Evolutionary conservation across 2,113 vertebrate genomes (phyloP).

Genomic region (Cnemophilus loriae): DNA sequence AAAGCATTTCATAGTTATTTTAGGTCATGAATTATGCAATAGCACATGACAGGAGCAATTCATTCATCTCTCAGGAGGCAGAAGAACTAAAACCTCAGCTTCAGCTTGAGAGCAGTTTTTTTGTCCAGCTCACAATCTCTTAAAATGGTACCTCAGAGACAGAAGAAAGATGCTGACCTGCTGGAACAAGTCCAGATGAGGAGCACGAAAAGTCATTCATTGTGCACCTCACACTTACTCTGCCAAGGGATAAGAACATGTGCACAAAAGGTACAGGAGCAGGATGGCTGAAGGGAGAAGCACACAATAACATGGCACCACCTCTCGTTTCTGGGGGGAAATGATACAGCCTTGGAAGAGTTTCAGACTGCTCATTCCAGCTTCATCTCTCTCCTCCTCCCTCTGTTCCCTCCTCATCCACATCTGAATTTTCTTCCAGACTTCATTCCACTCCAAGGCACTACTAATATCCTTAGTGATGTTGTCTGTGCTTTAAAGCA

Average conservation of each 20-base stretch:
- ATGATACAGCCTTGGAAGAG: neutral
- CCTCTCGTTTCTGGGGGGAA: neutral
- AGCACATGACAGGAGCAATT: neutral
- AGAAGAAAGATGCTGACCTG: neutral
- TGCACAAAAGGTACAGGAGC: neutral
- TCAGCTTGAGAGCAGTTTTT: neutral
- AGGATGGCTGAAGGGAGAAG: neutral
- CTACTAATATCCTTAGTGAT: neutral
- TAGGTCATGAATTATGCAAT: conserved; percentile 12
- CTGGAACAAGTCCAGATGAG: neutral
- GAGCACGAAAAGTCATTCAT: accelerated
- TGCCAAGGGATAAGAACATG: accelerated
- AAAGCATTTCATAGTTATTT: neutral
- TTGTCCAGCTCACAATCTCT: neutral
- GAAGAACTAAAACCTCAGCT: neutral
- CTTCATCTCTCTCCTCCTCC: neutral
- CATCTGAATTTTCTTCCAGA: neutral
- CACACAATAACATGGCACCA: accelerated
- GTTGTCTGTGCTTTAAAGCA: neutral
- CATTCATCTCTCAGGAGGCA: neutral
- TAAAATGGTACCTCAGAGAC: neutral
- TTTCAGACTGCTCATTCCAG: neutral
- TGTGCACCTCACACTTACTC: neutral
- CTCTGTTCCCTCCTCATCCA: neutral
- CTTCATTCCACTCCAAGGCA: neutral